These are phyloP conservation scores for Hylaeus anthracinus DNA, from an alignment of 1,140 invertebrate species.

Conservation along the genomic window DNA sequence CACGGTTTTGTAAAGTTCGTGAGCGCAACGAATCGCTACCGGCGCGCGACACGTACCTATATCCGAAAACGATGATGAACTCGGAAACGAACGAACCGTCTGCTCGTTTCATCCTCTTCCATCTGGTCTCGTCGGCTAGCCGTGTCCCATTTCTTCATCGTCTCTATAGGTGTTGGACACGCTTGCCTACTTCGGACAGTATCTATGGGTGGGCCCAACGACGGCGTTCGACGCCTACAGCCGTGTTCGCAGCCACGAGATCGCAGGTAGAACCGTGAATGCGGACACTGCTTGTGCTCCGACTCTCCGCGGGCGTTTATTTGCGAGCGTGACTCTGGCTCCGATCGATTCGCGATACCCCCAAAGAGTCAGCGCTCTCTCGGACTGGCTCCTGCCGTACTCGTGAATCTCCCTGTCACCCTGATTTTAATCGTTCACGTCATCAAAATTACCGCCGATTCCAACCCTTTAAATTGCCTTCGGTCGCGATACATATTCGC, in stretches of 20 bases:
- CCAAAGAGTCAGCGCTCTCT: slow-evolving; percentile 44
- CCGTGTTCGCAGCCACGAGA: slow-evolving; percentile 11
- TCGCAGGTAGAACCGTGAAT: slow-evolving; percentile 13
- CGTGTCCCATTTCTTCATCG: no score
- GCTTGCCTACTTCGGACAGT: slow-evolving; percentile 62
- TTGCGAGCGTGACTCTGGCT: slow-evolving; percentile 61
- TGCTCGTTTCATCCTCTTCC: slow-evolving; percentile 5
- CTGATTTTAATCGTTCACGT: no score
- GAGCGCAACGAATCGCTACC: slow-evolving; percentile 44
- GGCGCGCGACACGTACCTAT: slow-evolving; percentile 52
- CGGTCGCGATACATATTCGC: neutral
- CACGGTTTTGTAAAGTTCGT: slow-evolving; percentile 27
- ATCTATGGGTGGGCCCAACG: slow-evolving; percentile 58
- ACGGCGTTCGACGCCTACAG: slow-evolving; percentile 50
- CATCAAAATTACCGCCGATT: neutral
- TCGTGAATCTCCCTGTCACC: neutral
- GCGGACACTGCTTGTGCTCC: slow-evolving; percentile 2
- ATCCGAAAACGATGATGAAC: slow-evolving; percentile 49
- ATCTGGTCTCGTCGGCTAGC: neutral
- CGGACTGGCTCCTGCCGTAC: slow-evolving; percentile 25
- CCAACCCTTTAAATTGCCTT: neutral
- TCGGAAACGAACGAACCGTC: neutral
- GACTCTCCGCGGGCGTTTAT: slow-evolving; percentile 50
- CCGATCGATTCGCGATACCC: slow-evolving; percentile 71
- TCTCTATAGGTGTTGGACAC: slow-evolving; percentile 65